phyloP scores from a whole-genome alignment of 2,797 vertebrate species.

The Brachymystax lenok region DNA sequence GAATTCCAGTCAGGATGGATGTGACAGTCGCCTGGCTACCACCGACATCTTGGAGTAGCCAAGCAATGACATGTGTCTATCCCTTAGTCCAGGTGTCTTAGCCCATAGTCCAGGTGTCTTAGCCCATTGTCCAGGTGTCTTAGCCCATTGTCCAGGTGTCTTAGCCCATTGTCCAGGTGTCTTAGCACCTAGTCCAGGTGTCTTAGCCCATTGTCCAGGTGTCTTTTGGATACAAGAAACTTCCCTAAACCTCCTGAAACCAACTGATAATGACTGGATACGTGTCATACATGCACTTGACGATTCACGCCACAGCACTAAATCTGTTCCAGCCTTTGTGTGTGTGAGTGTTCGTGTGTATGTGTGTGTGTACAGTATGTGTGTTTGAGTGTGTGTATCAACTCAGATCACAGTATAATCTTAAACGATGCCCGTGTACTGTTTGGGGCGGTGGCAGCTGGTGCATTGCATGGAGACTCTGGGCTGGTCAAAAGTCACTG shows the following conservation, averaged over 20 bases:
- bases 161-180: too few relatives aligned
- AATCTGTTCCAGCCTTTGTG: neutral
- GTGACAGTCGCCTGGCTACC: constrained; percentile 10
- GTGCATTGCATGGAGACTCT: neutral
- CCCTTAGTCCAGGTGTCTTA: too few relatives aligned
- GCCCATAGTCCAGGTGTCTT: too few relatives aligned
- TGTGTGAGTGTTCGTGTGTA: neutral
- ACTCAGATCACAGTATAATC: neutral
- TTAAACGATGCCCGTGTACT: neutral
- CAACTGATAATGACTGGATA: neutral
- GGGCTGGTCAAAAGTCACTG: constrained; percentile 7
- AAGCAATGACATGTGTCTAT: neutral
- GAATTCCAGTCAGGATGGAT: constrained; percentile 58
- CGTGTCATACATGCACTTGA: neutral
- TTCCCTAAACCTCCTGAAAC: neutral
- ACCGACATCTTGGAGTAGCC: neutral
- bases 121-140: too few relatives aligned
- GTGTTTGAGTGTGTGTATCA: neutral
- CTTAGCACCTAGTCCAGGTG: too few relatives aligned
- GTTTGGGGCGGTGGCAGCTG: neutral
- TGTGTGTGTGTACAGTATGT: too few relatives aligned
- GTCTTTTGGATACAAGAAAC: neutral
- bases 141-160: too few relatives aligned
- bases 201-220: too few relatives aligned
- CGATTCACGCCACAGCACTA: neutral